phyloP scores from a whole-genome alignment of 2,113 vertebrate species.

The Dipodomys ordii region DNA sequence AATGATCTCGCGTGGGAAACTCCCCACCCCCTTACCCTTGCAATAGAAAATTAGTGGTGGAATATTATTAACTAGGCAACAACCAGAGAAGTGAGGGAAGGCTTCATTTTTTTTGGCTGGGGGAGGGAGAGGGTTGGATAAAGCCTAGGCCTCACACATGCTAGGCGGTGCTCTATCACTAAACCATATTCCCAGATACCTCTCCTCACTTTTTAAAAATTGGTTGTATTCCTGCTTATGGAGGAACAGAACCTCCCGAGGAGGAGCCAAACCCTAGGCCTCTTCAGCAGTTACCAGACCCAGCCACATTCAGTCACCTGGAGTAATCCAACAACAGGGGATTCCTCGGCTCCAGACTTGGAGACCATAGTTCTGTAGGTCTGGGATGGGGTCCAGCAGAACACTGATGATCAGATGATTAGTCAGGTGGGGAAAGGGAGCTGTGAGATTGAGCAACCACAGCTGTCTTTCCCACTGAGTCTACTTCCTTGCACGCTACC shows the following conservation, averaged over 20 bases:
- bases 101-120: neutral
- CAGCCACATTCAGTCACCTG: conserved; percentile 25
- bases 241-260: neutral
- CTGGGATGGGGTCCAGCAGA: neutral
- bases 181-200: neutral
- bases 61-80: conserved; percentile 5
- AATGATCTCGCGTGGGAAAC: too few species aligned
- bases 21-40: neutral
- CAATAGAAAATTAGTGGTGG: neutral
- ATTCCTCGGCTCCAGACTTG: neutral
- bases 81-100: neutral
- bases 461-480: conserved; percentile 21
- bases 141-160: neutral
- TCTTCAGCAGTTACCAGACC: conserved; percentile 9
- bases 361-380: neutral
- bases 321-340: neutral
- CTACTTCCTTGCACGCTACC: neutral
- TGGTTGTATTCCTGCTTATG: conserved; percentile 31
- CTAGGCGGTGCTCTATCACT: neutral
- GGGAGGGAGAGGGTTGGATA: neutral
- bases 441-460: neutral
- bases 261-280: neutral
- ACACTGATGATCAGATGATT: neutral
- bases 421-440: neutral
- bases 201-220: neutral